Evolutionary conservation across 1,140 invertebrate genomes (phyloP).

Genomic region (Ganaspis sp.): DNA sequence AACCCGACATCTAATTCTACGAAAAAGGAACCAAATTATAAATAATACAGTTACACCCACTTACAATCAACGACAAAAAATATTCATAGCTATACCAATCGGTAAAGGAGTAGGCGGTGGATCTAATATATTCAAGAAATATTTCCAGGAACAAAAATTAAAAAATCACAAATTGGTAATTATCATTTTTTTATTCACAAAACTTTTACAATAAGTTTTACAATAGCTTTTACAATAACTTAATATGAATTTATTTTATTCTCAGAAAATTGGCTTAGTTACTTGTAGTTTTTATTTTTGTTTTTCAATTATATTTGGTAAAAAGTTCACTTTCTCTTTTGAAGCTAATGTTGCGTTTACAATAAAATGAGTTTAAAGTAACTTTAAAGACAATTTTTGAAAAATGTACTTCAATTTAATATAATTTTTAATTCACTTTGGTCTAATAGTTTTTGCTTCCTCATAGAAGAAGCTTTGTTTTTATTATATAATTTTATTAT

Average conservation of each 20-base stretch:
- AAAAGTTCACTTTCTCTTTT: no score
- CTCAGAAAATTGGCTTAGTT: no score
- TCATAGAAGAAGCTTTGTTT: no score
- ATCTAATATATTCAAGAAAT: slow-evolving; percentile 1
- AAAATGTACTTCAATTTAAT: no score
- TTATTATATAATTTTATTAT: no score
- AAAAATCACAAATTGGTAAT: slow-evolving; percentile 32
- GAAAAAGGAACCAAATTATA: slow-evolving; percentile 26
- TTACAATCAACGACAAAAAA: slow-evolving; percentile 44
- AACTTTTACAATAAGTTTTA: no score
- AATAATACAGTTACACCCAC: slow-evolving; percentile 54
- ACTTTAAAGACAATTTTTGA: no score
- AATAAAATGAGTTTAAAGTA: no score
- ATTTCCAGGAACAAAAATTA: slow-evolving; percentile 5
- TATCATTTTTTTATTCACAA: slow-evolving; percentile 3
- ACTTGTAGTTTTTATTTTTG: neutral
- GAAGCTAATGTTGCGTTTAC: no score
- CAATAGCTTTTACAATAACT: no score
- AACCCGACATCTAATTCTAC: slow-evolving; percentile 45
- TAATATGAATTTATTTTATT: neutral
- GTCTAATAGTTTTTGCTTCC: no score
- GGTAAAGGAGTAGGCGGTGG: neutral
- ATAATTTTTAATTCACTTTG: no score
- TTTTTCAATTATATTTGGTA: neutral
- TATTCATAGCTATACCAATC: neutral